Percentiles rank a stretch among this genome's conserved stretches.
Evolutionary conservation across 2,113 vertebrate species (phyloP).

Genomic region (Solea solea): DNA sequence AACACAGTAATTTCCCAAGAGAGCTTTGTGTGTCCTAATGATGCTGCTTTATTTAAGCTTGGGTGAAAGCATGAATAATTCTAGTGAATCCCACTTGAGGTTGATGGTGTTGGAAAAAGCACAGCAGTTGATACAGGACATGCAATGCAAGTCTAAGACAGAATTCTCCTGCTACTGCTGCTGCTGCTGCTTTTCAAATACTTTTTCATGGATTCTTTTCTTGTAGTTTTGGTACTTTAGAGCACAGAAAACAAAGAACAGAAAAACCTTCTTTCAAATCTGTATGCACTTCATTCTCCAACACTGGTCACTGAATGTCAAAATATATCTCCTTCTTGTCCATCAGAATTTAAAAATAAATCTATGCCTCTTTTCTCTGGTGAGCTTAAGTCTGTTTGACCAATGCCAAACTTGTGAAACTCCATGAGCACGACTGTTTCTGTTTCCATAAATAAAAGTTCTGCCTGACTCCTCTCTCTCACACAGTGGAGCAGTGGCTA

Average conservation of each 20-base stretch:
- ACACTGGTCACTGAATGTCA: constrained; percentile 6
- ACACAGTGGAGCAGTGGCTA: too few species aligned
- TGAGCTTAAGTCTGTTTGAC: constrained; percentile 11
- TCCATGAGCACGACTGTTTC: not conserved
- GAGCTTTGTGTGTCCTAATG: constrained; percentile 31
- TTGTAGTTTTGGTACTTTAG: not conserved
- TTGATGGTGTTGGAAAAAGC: constrained; percentile 16
- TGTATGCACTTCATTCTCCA: constrained; percentile 1
- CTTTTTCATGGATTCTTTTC: constrained; percentile 18
- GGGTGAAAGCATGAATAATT: constrained; percentile 45
- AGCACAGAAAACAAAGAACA: not conserved
- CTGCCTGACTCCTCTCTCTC: too few species aligned
- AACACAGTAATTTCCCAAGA: constrained; percentile 50
- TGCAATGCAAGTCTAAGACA: constrained; percentile 10
- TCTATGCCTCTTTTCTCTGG: constrained; percentile 20
- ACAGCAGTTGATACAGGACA: not conserved
- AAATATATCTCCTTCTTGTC: constrained; percentile 18
- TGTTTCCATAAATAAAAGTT: constrained; percentile 1
- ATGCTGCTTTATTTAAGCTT: constrained; percentile 31
- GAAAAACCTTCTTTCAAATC: not conserved
- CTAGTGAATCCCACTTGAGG: constrained; percentile 20
- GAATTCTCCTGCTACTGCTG: constrained; percentile 24
- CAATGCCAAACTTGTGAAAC: constrained; percentile 22
- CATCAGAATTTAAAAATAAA: constrained; percentile 37
- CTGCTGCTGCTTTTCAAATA: constrained; percentile 22